phyloP scores from a whole-genome alignment of 1,140 invertebrate species.

The Bombus superbus region DNA sequence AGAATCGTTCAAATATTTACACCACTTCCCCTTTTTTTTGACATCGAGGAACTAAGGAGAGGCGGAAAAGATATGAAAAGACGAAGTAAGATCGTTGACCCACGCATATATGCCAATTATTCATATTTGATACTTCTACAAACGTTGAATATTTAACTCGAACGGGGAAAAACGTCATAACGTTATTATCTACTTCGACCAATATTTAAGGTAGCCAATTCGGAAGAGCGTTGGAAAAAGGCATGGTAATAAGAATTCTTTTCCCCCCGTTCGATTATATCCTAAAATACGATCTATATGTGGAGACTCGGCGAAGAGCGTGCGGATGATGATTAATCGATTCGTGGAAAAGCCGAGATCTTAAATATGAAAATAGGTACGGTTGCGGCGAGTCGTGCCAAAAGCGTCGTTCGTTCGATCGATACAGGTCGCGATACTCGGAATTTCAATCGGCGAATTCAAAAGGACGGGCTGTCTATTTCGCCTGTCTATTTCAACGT shows the following conservation, averaged over 20 bases:
- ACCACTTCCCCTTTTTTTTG: neutral
- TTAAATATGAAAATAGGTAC: slow-evolving; percentile 42
- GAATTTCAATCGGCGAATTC: slow-evolving; percentile 26
- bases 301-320: neutral
- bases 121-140: too few species aligned
- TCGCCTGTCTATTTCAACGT: slow-evolving; percentile 51
- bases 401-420: slow-evolving; percentile 20
- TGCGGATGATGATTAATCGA: slow-evolving; percentile 21
- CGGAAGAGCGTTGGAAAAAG: neutral
- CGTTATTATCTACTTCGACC: neutral
- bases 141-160: neutral
- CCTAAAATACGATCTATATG: neutral
- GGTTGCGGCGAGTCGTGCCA: neutral
- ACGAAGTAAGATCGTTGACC: too few species aligned
- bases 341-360: slow-evolving; percentile 24
- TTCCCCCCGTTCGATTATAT: neutral
- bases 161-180: too few species aligned
- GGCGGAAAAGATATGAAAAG: neutral
- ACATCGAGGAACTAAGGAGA: neutral
- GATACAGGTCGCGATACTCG: slow-evolving; percentile 32
- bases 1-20: neutral
- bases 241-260: neutral
- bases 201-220: neutral
- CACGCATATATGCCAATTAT: too few species aligned
- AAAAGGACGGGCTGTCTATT: slow-evolving; percentile 31